Evolutionary conservation across 1,140 invertebrate species (phyloP), one percentile per base, ranked within the genome.

Genomic region (Drosophila carrolli): DNA sequence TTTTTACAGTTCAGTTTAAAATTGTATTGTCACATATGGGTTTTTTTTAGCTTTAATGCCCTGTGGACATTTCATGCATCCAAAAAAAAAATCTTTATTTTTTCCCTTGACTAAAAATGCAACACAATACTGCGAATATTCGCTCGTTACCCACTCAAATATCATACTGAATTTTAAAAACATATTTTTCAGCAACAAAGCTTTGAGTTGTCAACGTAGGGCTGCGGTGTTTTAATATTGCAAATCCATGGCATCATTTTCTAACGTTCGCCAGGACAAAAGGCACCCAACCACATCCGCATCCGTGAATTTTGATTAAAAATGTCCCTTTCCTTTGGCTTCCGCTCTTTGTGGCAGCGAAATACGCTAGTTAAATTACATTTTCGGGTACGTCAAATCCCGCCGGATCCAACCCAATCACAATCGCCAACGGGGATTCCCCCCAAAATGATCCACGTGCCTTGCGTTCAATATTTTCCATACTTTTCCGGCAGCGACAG

Each of bases 311-410:
- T 86, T 88, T 88, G 66, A 88, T 82, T 88, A 82, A 88, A 86
- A 75, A 55, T 82, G 44, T 68, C 41, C 63, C 60, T 70, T 65
- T 82, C 66, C 78, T 76, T 79, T 79, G 83, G 83, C 78, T 86
- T 86, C 70, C 10, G 54, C 23, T 29, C 27, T 59, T 40, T 58
- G 65, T 67, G 61, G 57, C 58, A 44, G 38, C 43, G 50, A 57
- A 84, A 80, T 75, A 48, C 75, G 75, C 54, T 81, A 75, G 62
- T 85, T 70, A 78, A 74, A 85, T 85, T 81, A 73, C 44, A 81
- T 85, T 85, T 77, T 77, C 37, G 78, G 74, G 51, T 53, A 61
- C 55, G 57, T 32, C 19, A 54, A 43, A 66, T 44, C 47, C 60
- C 38, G 10, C 29, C 14, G 55, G 58, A 60, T 60, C 60, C 60